Evolutionary conservation across 1,140 invertebrate genomes (phyloP).

Genomic region (Bombus turneri): DNA sequence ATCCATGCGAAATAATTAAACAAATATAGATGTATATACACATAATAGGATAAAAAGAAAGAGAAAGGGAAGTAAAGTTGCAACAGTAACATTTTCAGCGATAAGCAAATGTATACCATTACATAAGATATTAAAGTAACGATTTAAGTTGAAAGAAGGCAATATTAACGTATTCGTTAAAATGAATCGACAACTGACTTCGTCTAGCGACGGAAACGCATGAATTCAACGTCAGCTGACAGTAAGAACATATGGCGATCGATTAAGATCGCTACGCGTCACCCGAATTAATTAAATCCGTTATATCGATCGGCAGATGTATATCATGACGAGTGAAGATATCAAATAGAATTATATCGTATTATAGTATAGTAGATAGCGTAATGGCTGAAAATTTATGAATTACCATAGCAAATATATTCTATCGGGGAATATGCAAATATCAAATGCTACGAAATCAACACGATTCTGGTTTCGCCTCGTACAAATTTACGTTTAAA

Average conservation of each 20-base stretch:
- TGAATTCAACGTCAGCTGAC: conserved; percentile 10
- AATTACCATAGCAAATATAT: background rate
- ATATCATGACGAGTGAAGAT: background rate
- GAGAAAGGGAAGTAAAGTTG: no score
- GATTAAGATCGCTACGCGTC: conserved; percentile 25
- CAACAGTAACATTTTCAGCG: no score
- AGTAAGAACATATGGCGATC: conserved; percentile 19
- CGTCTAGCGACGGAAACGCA: background rate
- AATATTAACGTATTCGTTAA: background rate
- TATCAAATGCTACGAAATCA: background rate
- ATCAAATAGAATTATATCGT: background rate
- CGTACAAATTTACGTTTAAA: background rate
- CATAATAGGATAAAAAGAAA: no score
- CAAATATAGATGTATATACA: no score
- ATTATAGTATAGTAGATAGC: no score
- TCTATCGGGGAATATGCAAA: background rate
- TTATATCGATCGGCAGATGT: conserved; percentile 4
- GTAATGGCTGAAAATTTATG: background rate
- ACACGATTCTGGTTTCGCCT: background rate
- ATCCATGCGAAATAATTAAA: no score
- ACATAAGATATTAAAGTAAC: no score
- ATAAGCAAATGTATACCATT: no score
- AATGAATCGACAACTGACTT: background rate
- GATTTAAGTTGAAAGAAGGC: no score
- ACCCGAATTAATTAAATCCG: conserved; percentile 22